A percentile compares a stretch with the other conserved stretches of the same genome.
Conservation (phyloP, 2,113 vertebrate species). For the Okapia johnstoni region DNA sequence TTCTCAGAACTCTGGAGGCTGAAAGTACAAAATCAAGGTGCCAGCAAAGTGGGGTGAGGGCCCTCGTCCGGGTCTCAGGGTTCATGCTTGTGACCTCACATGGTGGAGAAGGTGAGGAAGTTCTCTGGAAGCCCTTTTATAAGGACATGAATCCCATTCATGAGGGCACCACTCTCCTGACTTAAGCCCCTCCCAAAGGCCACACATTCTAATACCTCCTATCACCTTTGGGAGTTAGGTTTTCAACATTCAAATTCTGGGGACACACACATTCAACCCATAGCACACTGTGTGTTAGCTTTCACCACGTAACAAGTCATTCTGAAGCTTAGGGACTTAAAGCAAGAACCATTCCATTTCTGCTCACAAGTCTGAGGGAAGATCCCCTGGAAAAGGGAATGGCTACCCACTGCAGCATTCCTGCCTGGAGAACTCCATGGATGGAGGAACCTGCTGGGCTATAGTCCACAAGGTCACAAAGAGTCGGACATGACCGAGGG, state of each 20-base stretch:
- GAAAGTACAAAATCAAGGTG: neutral
- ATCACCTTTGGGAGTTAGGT: neutral
- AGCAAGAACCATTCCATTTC: neutral
- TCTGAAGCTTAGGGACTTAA: neutral
- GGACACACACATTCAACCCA: neutral
- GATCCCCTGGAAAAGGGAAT: neutral
- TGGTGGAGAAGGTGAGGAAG: neutral
- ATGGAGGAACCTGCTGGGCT: neutral
- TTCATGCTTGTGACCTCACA: neutral
- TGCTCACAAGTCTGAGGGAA: neutral
- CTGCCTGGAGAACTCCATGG: neutral
- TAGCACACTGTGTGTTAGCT: neutral
- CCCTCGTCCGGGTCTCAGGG: neutral
- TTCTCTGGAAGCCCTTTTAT: neutral
- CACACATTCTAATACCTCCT: neutral
- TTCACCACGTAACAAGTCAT: neutral
- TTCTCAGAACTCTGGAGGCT: neutral
- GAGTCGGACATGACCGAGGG: neutral
- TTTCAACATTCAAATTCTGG: neutral
- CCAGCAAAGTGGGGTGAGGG: neutral
- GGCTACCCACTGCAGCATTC: neutral
- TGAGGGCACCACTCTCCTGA: neutral
- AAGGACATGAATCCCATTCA: neutral
- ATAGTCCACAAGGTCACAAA: neutral
- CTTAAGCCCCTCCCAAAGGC: neutral